Evolutionary conservation across 2,888 invertebrate genomes (phyloP).

Genomic region (Punctoribates punctum): DNA sequence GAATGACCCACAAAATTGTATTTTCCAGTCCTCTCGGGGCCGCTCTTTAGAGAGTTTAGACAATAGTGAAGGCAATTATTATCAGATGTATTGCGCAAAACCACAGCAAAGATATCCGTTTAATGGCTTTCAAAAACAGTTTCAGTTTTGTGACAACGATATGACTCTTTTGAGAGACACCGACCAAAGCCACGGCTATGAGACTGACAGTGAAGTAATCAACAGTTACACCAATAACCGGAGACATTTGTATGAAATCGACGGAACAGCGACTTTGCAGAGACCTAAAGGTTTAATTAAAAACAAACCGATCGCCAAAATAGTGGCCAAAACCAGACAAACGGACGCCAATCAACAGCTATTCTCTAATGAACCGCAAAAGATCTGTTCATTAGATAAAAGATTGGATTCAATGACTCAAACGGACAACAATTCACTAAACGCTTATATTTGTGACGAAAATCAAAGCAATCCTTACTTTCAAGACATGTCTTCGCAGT

Average conservation of each 20-base stretch:
- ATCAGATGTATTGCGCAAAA: constrained; percentile 19
- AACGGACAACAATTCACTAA: not conserved
- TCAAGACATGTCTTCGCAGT: constrained; percentile 45
- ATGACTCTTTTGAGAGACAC: constrained; percentile 41
- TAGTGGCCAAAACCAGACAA: constrained; percentile 50
- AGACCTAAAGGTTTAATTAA: constrained; percentile 75
- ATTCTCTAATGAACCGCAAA: constrained; percentile 13
- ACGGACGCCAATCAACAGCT: constrained; percentile 37
- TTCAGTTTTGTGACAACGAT: constrained; percentile 46
- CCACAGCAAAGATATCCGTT: constrained; percentile 41
- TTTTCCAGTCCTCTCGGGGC: constrained; percentile 45
- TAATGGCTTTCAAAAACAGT: constrained; percentile 46
- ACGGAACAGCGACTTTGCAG: constrained; percentile 68
- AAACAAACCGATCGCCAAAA: constrained; percentile 76
- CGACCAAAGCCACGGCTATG: constrained; percentile 39
- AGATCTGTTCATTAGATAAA: not conserved
- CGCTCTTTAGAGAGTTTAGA: constrained; percentile 48
- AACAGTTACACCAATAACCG: constrained; percentile 28
- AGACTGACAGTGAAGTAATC: constrained; percentile 30
- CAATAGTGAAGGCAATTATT: constrained; percentile 40
- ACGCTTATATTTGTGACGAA: constrained; percentile 23
- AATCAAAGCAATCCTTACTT: constrained; percentile 8
- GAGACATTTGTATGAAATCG: constrained; percentile 44
- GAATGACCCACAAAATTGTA: constrained; percentile 40
- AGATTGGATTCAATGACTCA: constrained; percentile 1